These are phyloP conservation scores for Spheniscus humboldti DNA, from an alignment of 2,797 vertebrate genomes.

Conservation along the genomic window DNA sequence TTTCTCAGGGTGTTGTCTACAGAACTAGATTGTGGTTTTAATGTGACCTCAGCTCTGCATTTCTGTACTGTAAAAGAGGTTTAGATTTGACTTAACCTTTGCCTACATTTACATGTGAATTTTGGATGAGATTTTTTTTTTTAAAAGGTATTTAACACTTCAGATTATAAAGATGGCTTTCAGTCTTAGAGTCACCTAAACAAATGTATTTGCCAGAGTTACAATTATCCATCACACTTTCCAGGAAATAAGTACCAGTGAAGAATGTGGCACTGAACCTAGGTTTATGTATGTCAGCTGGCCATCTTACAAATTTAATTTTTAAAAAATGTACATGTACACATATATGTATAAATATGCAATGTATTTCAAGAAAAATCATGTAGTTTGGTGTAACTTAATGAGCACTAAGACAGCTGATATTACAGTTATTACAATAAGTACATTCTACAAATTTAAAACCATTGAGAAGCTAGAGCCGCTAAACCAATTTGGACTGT, in stretches of 20 bases:
- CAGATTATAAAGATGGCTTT: background rate
- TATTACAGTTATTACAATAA: background rate
- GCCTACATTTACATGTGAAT: background rate
- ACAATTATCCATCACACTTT: background rate
- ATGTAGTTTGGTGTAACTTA: background rate
- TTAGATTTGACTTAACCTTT: background rate
- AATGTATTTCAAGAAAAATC: background rate
- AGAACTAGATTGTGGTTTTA: background rate
- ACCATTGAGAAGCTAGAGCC: background rate
- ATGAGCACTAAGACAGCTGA: background rate
- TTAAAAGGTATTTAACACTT: background rate
- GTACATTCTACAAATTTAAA: background rate
- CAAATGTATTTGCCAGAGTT: background rate
- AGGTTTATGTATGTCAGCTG: background rate
- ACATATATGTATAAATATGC: background rate
- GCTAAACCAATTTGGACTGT: background rate
- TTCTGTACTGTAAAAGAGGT: background rate
- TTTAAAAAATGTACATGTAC: background rate
- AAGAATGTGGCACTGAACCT: background rate
- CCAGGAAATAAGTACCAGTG: background rate
- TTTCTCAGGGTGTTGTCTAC: background rate
- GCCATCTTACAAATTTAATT: background rate
- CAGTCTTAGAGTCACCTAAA: background rate
- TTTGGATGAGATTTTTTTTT: background rate
- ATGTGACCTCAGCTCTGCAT: background rate